Percentiles rank a stretch among this genome's conserved stretches.
Conservation (phyloP, 37 sponge, comb jelly and placozoan species). For the Crambe crambe region DNA sequence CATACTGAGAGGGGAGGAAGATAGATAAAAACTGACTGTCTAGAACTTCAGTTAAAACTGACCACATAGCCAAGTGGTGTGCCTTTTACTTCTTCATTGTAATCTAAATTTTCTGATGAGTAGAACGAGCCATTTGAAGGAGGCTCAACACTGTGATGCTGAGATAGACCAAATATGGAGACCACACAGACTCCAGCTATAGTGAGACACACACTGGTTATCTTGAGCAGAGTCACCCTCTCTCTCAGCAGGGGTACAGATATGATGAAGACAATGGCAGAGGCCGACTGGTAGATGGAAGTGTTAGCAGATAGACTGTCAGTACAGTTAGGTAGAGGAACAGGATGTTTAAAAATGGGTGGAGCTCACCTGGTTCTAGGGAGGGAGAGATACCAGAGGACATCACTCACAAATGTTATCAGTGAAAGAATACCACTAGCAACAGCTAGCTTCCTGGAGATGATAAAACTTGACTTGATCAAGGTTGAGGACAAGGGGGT, state of each 20-base stretch:
- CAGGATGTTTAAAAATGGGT: neutral
- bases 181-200: constrained; percentile 35
- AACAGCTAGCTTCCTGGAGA: constrained; percentile 32
- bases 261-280: constrained; percentile 69
- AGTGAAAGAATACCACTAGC: constrained; percentile 33
- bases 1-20: neutral
- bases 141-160: neutral
- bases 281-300: constrained; percentile 76
- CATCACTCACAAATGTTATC: constrained; percentile 10
- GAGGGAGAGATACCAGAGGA: constrained; percentile 76
- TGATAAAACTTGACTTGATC: too few relatives aligned
- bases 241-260: constrained; percentile 80
- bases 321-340: neutral
- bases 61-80: constrained; percentile 40
- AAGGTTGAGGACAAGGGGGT: too few relatives aligned
- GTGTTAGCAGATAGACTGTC: constrained; percentile 80
- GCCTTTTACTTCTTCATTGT: neutral
- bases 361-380: constrained; percentile 55
- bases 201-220: constrained; percentile 11
- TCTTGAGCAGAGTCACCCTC: constrained; percentile 74
- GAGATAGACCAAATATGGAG: constrained; percentile 11
- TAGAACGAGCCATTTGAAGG: neutral
- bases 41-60: neutral
- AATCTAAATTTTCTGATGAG: neutral
- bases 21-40: neutral